A percentile compares a stretch with the other conserved stretches of the same genome.
Conservation (phyloP, 2,113 vertebrate genomes). For the Pedetes capensis region DNA sequence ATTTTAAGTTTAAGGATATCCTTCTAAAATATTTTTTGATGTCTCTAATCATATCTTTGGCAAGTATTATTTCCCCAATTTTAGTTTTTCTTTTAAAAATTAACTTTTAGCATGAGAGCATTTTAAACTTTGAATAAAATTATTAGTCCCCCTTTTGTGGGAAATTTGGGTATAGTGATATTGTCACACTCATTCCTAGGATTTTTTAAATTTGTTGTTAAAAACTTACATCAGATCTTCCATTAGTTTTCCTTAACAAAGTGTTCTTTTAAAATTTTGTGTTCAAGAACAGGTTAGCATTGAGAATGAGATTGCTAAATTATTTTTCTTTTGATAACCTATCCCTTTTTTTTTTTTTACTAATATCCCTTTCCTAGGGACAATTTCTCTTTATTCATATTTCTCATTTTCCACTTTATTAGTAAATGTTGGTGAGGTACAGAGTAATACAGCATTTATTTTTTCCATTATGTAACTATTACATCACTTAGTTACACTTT, state of each 20-base stretch:
- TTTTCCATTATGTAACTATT: too few relatives aligned
- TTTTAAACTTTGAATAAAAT: background rate
- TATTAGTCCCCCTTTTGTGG: background rate
- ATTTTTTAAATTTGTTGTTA: background rate
- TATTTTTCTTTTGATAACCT: background rate
- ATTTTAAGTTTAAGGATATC: background rate
- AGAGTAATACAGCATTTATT: too few relatives aligned
- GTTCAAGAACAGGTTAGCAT: background rate
- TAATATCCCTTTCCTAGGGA: too few relatives aligned
- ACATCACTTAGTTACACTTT: too few relatives aligned
- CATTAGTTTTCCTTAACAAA: background rate
- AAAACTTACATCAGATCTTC: background rate
- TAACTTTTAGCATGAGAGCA: background rate
- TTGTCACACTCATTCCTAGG: background rate
- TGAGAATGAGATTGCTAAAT: background rate
- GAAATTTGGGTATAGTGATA: background rate
- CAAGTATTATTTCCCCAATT: background rate
- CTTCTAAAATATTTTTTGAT: background rate
- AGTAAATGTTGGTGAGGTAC: too few relatives aligned
- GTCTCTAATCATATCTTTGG: background rate
- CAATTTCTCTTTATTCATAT: too few relatives aligned
- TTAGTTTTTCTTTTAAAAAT: background rate
- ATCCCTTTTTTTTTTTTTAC: background rate
- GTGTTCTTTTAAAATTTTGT: background rate
- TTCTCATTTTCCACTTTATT: too few relatives aligned